phyloP scores from a whole-genome alignment of 2,888 invertebrate species.

The Allolobophora icterica region DNA sequence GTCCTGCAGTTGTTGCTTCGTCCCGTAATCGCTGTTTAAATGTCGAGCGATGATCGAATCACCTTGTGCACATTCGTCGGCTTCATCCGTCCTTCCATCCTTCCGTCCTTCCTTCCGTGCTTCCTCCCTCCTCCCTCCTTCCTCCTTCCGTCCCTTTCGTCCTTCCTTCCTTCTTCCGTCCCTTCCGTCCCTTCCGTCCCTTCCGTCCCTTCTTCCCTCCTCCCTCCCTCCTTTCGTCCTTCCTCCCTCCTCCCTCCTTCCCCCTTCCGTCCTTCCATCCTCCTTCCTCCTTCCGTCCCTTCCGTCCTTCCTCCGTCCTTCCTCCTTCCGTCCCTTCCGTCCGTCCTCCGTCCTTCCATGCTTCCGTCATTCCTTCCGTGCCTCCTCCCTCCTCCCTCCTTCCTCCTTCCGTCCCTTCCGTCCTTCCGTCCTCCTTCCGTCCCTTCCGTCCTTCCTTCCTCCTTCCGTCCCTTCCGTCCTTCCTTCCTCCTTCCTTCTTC shows the following conservation, averaged over 20 bases:
- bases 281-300: not conserved
- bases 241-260: not conserved
- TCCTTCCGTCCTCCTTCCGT: not conserved
- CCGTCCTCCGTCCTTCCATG: not conserved
- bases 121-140: not conserved
- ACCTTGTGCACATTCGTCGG: too few relatives aligned
- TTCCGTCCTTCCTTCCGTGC: not conserved
- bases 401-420: not conserved
- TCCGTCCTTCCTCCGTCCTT: not conserved
- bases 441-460: too few relatives aligned
- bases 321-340: not conserved
- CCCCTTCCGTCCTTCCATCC: not conserved
- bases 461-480: too few relatives aligned
- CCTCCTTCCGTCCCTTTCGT: not conserved
- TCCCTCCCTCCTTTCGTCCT: not conserved
- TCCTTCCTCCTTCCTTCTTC: too few relatives aligned
- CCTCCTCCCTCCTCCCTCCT: too few relatives aligned
- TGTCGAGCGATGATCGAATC: not conserved
- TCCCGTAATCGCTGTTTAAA: not conserved
- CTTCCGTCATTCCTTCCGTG: not conserved
- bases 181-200: not conserved
- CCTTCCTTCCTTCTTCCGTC: not conserved
- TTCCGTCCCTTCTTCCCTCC: not conserved
- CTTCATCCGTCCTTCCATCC: not conserved
- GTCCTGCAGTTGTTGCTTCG: not conserved